Conservation (phyloP, 2,113 vertebrate genomes). For the Dipodomys merriami region DNA sequence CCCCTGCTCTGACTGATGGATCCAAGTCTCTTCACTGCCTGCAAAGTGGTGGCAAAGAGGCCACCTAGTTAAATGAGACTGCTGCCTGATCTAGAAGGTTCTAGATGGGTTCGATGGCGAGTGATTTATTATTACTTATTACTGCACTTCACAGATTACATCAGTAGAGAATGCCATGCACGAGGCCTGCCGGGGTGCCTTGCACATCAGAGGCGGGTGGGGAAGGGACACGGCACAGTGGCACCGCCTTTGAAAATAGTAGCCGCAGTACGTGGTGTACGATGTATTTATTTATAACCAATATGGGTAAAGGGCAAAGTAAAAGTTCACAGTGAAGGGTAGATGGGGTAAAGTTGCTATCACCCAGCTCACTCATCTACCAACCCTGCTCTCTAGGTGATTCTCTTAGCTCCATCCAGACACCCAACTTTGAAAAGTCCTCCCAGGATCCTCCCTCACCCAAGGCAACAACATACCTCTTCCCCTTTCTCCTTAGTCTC, state of each 20-base stretch:
- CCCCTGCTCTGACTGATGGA: neutral
- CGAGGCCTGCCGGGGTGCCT: neutral
- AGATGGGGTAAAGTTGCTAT: neutral
- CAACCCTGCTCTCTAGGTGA: neutral
- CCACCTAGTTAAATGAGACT: neutral
- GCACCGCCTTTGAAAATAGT: neutral
- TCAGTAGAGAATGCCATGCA: neutral
- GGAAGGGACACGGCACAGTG: neutral
- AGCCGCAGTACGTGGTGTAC: neutral
- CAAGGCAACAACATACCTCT: slow-evolving; percentile 41
- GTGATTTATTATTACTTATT: too few species aligned
- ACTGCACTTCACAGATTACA: neutral
- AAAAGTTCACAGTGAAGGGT: neutral
- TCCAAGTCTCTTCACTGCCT: neutral
- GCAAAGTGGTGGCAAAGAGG: neutral
- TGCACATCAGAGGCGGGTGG: neutral
- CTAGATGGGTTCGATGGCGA: neutral
- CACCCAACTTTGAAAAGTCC: neutral
- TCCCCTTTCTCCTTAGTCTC: neutral
- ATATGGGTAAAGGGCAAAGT: neutral
- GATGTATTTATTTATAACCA: neutral
- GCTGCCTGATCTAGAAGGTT: neutral
- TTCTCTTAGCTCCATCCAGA: neutral
- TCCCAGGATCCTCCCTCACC: neutral
- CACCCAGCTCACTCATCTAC: neutral